phyloP scores from a whole-genome alignment of 2,888 invertebrate genomes.

The Macrosoma leucophasiata region DNA sequence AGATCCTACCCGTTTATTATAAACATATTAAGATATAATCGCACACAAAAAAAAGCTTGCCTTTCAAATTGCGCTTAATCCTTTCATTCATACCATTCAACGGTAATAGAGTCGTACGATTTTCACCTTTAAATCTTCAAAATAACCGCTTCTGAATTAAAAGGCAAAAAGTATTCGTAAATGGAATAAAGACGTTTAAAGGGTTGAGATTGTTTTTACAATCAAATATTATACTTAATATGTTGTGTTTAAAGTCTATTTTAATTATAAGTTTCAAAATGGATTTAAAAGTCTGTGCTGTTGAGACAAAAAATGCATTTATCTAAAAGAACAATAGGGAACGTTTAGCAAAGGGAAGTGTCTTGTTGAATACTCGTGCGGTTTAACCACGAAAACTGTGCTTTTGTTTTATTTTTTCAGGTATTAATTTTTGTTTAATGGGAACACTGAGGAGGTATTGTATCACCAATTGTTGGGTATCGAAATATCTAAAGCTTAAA shows the following conservation, averaged over 20 bases:
- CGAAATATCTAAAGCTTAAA: too few relatives aligned
- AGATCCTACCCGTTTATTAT: conserved; percentile 59
- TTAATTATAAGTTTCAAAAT: neutral
- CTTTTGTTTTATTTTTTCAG: conserved; percentile 23
- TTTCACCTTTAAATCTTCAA: conserved; percentile 21
- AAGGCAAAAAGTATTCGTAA: conserved; percentile 15
- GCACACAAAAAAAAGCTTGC: conserved; percentile 41
- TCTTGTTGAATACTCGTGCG: conserved; percentile 31
- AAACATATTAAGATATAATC: conserved; percentile 72
- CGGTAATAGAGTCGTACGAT: conserved; percentile 29
- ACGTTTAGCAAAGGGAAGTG: conserved; percentile 51
- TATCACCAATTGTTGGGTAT: too few relatives aligned
- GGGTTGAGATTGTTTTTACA: conserved; percentile 22
- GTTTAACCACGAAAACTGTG: conserved; percentile 27
- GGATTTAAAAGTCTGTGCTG: conserved; percentile 49
- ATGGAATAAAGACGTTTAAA: conserved; percentile 32
- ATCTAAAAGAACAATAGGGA: conserved; percentile 58
- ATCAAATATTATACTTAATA: conserved; percentile 24
- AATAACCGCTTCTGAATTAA: conserved; percentile 3
- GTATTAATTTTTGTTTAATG: too few relatives aligned
- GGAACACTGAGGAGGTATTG: too few relatives aligned
- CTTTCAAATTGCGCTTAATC: conserved; percentile 60
- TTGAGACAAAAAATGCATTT: conserved; percentile 50
- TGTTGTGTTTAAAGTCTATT: conserved; percentile 3
- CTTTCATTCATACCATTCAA: conserved; percentile 44